Base-by-base conservation (phyloP, 2,888 invertebrate genomes). In the Congeria kusceri region DNA sequence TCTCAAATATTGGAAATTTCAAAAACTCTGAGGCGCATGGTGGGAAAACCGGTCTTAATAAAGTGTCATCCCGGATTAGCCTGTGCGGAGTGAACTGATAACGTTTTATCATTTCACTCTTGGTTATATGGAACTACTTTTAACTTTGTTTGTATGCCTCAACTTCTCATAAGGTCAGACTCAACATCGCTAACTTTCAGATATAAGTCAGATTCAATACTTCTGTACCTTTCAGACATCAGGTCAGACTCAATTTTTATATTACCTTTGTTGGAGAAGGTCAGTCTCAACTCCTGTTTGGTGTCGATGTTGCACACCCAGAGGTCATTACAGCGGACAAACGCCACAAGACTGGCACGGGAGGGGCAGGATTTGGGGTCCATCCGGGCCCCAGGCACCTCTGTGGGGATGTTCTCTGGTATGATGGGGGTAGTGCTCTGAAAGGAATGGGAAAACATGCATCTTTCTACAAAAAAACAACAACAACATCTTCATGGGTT, bases 311-410 rank as follows among this genome's bases (percentile, higher is more conserved):
- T 95, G 5, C 97, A 96, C 27, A 98, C 96, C 96, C 98, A 98
- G 80, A 99, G 95, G 94, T 99, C 98, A 62, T 96, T 96, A 74
- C 97, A 96, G 84, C 97, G 96, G 18, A 98, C 96, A 94, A 97
- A 98, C 1, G 98, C 98, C 68, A 98, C 96, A 67, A 99, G 94
- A 90, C 97, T 96, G 29, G 96, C 94, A 91, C 96, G 96, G 79
- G 95, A 95, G 0, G 97, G 97, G 90, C 97, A 97, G 84, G 97
- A 96, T 94, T 96, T 96, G 0, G 97, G 96, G 92, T 96, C 96
- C 71, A 97, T 94, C 86, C 91, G 80, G 9, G 91, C 89, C n/a
- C 89, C 89, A 5, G 56, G 58, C 57, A 85, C 79, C 32, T 73
- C 95, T 15, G 91, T 92, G 27, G 91, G 89, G 32, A 94, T 88